Percentiles rank a stretch among this genome's conserved stretches.
phyloP scores from a whole-genome alignment of 2,888 invertebrate genomes.

The Chydorus sphaericus region DNA sequence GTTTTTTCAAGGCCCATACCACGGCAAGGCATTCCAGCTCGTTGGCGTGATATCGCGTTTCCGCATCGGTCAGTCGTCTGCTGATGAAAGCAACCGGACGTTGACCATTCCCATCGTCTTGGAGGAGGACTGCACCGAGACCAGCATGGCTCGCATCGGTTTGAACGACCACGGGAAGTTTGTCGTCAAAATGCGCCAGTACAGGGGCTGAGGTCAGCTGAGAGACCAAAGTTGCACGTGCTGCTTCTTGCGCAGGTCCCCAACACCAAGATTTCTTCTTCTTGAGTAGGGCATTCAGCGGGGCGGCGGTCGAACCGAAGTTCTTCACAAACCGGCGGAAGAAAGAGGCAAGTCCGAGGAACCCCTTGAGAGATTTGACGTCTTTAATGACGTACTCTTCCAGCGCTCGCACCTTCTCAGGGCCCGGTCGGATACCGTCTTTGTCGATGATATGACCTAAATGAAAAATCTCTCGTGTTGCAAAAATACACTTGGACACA shows the following conservation, averaged over 20 bases:
- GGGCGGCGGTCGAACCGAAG: slow-evolving; percentile 1
- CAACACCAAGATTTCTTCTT: not conserved
- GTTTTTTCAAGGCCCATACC: slow-evolving; percentile 20
- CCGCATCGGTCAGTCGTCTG: slow-evolving; percentile 16
- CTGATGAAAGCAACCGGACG: slow-evolving; percentile 6
- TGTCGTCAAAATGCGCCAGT: slow-evolving; percentile 20
- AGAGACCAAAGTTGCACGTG: slow-evolving; percentile 16
- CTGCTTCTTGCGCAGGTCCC: slow-evolving; percentile 12
- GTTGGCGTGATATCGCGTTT: slow-evolving; percentile 18
- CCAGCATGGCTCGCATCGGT: slow-evolving; percentile 21
- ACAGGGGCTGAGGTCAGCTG: slow-evolving; percentile 17
- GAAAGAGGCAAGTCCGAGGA: not conserved
- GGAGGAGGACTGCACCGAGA: slow-evolving; percentile 22
- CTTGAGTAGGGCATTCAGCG: slow-evolving; percentile 6
- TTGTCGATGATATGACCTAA: slow-evolving; percentile 1
- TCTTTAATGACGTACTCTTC: not conserved
- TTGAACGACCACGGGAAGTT: slow-evolving; percentile 19
- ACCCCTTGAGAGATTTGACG: not conserved
- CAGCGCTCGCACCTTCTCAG: slow-evolving; percentile 6
- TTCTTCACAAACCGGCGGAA: not conserved
- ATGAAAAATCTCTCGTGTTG: not conserved
- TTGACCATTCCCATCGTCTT: slow-evolving; percentile 18
- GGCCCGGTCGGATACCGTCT: not conserved
- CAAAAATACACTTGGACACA: not conserved
- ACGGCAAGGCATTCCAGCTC: slow-evolving; percentile 20